Percentiles rank a stretch among this genome's conserved stretches.
Conservation (phyloP, 2,113 vertebrate species). For the Charina bottae region DNA sequence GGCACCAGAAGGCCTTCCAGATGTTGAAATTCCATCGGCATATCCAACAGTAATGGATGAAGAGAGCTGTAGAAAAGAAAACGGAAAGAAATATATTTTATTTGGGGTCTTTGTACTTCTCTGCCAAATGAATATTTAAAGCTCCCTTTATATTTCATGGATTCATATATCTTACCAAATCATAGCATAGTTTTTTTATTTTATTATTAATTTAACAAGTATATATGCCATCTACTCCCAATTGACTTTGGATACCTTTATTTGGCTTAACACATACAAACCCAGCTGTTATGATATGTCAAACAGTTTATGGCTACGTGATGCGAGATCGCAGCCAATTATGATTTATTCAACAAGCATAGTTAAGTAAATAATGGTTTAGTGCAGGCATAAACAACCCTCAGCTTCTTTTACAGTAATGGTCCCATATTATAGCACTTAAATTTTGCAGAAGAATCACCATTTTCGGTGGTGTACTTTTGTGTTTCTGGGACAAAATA, state of each 20-base stretch:
- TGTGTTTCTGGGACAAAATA: not conserved
- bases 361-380: not conserved
- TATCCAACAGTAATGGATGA: not conserved
- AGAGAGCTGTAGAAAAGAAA: not conserved
- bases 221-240: not conserved
- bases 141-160: not conserved
- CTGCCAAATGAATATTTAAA: not conserved
- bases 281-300: not conserved
- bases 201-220: not conserved
- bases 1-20: not conserved
- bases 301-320: not conserved
- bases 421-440: not conserved
- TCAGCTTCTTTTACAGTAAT: not conserved
- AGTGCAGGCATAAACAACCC: not conserved
- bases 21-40: not conserved
- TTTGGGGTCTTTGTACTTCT: not conserved
- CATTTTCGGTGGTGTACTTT: not conserved
- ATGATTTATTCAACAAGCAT: not conserved
- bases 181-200: not conserved
- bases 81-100: not conserved
- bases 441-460: not conserved
- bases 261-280: not conserved
- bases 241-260: not conserved
- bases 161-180: not conserved
- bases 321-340: not conserved